Evolutionary conservation across 2,888 invertebrate genomes (phyloP), one percentile per base, ranked within the genome.

Genomic region (Drosophila sordidapex): DNA sequence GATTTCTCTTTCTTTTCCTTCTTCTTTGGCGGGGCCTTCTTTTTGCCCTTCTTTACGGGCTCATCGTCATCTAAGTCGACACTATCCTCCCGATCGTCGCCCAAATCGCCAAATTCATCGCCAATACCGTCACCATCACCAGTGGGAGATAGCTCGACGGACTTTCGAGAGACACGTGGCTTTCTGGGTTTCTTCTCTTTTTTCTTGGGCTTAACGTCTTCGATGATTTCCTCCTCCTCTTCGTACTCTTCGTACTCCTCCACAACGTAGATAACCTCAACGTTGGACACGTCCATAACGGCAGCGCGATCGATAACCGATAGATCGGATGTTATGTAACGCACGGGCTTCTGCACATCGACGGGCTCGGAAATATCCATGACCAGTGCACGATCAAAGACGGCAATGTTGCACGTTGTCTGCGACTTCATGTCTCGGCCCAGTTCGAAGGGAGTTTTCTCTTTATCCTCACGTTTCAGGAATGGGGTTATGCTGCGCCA

Each of bases 201-300:
- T 70, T 91, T 91, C 70, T 91, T 89, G 36, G 92, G 91, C 69
- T 90, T 90, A 40, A 91, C 91, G 61, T 90, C 91, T 70, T 91
- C 83, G 40, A 89, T 90, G 54, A 93, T 91, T 69, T 92, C 90
- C 60, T 92, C 90, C 70, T 91, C 91, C 53, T 91, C 78, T 18
- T 80, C 90, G 60, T 90, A 89, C 60, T 93, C 93, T 66, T 93
- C 92, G 70, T 93, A 93, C 70, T 93, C 93, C 70, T 93, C 93
- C 29, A 93, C 93, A 36, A 93, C 92, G 76, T 93, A 93, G 60
- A 93, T 93, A 84, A 93, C 93, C 91, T 93, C 93, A 83, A 93
- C 93, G 86, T 93, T 93, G 46, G 93, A 93, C 59, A 93, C 92
- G 81, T 93, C 93, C 93, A 93, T 93, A 79, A 93, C 93, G 76